These are phyloP conservation scores for Gila orcuttii DNA, from an alignment of 2,113 vertebrate genomes.

Conservation along the genomic window DNA sequence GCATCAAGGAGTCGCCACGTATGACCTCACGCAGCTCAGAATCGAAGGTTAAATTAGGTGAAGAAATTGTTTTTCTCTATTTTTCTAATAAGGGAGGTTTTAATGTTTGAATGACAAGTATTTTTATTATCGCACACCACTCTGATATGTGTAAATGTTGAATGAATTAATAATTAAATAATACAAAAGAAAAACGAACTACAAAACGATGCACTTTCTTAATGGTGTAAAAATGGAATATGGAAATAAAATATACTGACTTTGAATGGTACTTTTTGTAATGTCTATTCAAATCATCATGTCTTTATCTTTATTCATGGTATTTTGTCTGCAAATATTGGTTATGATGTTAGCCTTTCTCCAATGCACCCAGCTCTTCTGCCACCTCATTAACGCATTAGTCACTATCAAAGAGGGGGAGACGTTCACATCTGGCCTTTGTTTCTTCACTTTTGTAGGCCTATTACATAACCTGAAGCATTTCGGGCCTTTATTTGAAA, in stretches of 20 bases:
- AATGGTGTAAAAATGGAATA: background rate
- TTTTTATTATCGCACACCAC: conserved; percentile 44
- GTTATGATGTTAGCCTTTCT: background rate
- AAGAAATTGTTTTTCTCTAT: conserved; percentile 13
- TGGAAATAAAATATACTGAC: background rate
- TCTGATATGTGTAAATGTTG: conserved; percentile 46
- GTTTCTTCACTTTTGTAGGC: conserved; percentile 16
- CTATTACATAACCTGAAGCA: conserved; percentile 32
- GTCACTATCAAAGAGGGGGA: background rate
- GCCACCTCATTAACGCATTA: conserved; percentile 41
- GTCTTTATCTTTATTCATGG: background rate
- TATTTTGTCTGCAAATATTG: background rate
- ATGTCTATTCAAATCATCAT: background rate
- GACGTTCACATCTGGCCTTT: conserved; percentile 44
- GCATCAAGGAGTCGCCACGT: conserved; percentile 42
- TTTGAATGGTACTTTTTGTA: background rate
- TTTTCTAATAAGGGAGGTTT: conserved; percentile 37
- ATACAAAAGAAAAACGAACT: background rate
- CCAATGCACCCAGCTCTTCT: conserved; percentile 1
- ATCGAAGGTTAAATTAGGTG: conserved; percentile 30
- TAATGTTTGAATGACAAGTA: conserved; percentile 30
- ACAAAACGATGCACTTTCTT: background rate
- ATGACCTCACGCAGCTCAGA: conserved; percentile 30
- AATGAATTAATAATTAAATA: background rate
- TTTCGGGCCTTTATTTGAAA: conserved; percentile 34